Conservation (phyloP, 2,797 vertebrate species). For the Lacerta bilineata region DNA sequence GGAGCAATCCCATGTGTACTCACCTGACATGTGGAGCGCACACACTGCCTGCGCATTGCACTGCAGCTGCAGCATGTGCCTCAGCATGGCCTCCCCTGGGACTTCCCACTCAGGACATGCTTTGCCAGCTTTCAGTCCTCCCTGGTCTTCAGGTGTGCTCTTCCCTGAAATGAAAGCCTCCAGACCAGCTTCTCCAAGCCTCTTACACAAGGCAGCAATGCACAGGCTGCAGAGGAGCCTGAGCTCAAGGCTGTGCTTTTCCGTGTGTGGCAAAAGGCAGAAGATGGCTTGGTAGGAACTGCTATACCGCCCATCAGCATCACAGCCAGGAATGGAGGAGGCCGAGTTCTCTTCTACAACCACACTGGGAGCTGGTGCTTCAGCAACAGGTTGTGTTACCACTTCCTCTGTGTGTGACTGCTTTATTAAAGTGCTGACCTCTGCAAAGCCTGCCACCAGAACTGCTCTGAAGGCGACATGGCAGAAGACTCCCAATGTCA, state of each 20-base stretch:
- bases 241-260: constrained; percentile 80
- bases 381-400: neutral
- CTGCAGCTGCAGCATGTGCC: constrained; percentile 91
- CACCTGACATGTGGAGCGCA: constrained; percentile 85
- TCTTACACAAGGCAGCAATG: constrained; percentile 82
- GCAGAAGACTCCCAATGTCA: constrained; percentile 85
- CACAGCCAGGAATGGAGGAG: constrained; percentile 66
- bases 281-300: constrained; percentile 87
- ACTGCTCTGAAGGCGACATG: constrained; percentile 89
- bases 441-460: constrained; percentile 84
- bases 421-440: constrained; percentile 65
- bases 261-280: constrained; percentile 86
- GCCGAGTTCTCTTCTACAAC: neutral
- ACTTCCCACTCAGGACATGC: constrained; percentile 74
- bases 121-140: neutral
- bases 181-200: constrained; percentile 72
- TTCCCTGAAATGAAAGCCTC: constrained; percentile 58
- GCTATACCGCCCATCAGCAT: constrained; percentile 68
- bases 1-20: constrained; percentile 23
- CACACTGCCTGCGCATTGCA: constrained; percentile 93
- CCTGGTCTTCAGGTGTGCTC: neutral
- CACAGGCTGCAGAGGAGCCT: constrained; percentile 88
- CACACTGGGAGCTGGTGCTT: constrained; percentile 11
- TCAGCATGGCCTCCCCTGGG: constrained; percentile 88
- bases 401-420: constrained; percentile 11